These are phyloP conservation scores for Pygocentrus nattereri DNA, from an alignment of 2,797 vertebrate genomes.

Conservation along the genomic window DNA sequence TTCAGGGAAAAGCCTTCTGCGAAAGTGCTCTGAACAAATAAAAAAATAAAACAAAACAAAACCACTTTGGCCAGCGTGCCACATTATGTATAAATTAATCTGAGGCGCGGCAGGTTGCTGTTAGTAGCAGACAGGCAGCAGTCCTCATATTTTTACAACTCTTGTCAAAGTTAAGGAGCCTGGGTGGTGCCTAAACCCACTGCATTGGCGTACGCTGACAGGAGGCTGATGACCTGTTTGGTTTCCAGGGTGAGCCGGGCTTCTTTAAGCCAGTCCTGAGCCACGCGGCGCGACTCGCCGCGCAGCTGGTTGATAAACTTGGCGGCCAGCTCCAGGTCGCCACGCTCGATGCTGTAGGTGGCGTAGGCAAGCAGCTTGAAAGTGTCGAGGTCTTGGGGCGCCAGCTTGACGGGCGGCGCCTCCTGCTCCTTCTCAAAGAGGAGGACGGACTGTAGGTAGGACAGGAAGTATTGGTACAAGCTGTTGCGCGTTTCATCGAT, in stretches of 20 bases:
- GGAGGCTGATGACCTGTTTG: slow-evolving; percentile 88
- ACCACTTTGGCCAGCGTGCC: slow-evolving; percentile 30
- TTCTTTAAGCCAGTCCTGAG: slow-evolving; percentile 93
- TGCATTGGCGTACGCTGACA: slow-evolving; percentile 92
- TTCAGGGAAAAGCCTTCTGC: slow-evolving; percentile 34
- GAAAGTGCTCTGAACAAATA: slow-evolving; percentile 45
- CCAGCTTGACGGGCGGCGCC: slow-evolving; percentile 85
- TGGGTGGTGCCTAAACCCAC: slow-evolving; percentile 93
- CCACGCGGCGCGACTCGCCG: slow-evolving; percentile 91
- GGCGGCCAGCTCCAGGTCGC: slow-evolving; percentile 95
- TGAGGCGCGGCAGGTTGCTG: slow-evolving; percentile 31
- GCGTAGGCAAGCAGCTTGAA: slow-evolving; percentile 94
- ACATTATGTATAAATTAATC: slow-evolving; percentile 55
- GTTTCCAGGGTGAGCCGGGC: slow-evolving; percentile 94
- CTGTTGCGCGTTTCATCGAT: slow-evolving; percentile 93
- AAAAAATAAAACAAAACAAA: background rate
- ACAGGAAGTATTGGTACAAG: slow-evolving; percentile 95
- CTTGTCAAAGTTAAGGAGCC: slow-evolving; percentile 73
- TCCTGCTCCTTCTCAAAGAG: slow-evolving; percentile 85
- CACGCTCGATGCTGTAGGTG: slow-evolving; percentile 91
- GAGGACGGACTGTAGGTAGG: slow-evolving; percentile 92
- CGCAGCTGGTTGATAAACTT: slow-evolving; percentile 94
- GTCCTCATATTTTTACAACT: slow-evolving; percentile 33
- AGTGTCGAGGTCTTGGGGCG: slow-evolving; percentile 84
- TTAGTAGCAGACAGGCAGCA: slow-evolving; percentile 33